Evolutionary conservation across 2,888 invertebrate species (phyloP), one percentile per base, ranked within the genome.

Genomic region (Heliothis peltigera): DNA sequence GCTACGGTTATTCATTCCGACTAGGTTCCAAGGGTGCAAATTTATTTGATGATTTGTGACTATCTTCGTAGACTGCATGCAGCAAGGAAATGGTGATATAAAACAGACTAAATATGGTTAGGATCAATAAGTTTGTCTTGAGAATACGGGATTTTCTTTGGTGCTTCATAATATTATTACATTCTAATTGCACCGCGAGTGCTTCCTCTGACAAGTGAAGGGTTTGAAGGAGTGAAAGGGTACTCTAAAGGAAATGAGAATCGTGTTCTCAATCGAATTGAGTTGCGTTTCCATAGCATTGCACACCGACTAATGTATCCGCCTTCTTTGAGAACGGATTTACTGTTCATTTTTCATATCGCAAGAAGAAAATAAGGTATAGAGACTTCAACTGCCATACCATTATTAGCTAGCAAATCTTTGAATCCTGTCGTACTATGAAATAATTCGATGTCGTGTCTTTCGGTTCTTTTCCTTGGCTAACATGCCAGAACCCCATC

Each of bases 261-360:
- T 19, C 42, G 39, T 53, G 52, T 49, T 35, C 46, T 56, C 56
- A 72, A 59, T 69, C 2, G 19, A 32, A 25, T 42, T 42, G 7
- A 39, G 15, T 22, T 67, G 35, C 47, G 2, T 58, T 71, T 62
- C 62, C 62, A 62, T 22, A 32, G 17, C 61, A 43, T 35, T 63
- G 54, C 46, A 52, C 19, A 10, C 35, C 19, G 18, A 44, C n/a
- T 52, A 58, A 73, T 35, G 35, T 68, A 71, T 73, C 74, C 74
- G 68, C 53, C 3, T 22, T 53, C 55, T 35, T 42, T 18, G 17
- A 43, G 12, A 53, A 18, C 15, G 21, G 4, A 25, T 22, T 52
- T 42, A 17, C 39, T 21, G 48, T 46, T 25, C 7, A 42, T 25
- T 54, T 46, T 52, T 18, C 52, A 55, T 43, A 8, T 56, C 15